phyloP scores from a whole-genome alignment of 2,888 invertebrate genomes.

The Sinohyriopsis cumingii region DNA sequence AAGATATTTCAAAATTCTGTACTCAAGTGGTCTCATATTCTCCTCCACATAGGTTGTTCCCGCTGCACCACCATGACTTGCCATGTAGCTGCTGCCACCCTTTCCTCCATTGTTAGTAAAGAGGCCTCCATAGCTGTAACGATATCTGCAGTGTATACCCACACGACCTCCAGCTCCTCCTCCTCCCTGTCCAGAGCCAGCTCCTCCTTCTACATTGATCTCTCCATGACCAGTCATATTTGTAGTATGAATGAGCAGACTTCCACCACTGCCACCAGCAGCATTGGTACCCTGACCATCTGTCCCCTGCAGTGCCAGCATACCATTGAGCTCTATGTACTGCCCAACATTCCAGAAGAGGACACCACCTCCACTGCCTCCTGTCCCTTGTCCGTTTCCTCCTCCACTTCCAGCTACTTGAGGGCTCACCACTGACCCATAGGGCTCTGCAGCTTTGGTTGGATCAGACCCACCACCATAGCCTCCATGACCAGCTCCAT shows the following conservation, averaged over 20 bases:
- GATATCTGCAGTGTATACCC: conserved; percentile 53
- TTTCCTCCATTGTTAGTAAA: conserved; percentile 48
- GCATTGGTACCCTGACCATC: conserved; percentile 43
- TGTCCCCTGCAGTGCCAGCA: conserved; percentile 46
- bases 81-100: conserved; percentile 25
- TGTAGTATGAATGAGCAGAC: conserved; percentile 48
- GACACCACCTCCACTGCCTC: conserved; percentile 55
- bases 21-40: conserved; percentile 53
- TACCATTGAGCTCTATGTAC: conserved; percentile 53
- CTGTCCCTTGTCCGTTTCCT: conserved; percentile 50
- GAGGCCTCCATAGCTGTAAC: conserved; percentile 53
- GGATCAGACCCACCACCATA: conserved; percentile 49
- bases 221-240: conserved; percentile 61
- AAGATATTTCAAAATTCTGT: conserved; percentile 53
- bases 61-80: conserved; percentile 50
- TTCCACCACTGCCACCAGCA: conserved; percentile 60
- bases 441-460: conserved; percentile 35
- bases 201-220: conserved; percentile 53
- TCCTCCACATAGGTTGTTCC: conserved; percentile 58
- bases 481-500: conserved; percentile 59
- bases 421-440: conserved; percentile 50
- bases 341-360: conserved; percentile 53
- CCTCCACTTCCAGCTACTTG: conserved; percentile 52
- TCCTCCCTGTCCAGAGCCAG: conserved; percentile 34
- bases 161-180: conserved; percentile 56